phyloP scores from a whole-genome alignment of 2,888 invertebrate genomes.

The Lissonota sp. region DNA sequence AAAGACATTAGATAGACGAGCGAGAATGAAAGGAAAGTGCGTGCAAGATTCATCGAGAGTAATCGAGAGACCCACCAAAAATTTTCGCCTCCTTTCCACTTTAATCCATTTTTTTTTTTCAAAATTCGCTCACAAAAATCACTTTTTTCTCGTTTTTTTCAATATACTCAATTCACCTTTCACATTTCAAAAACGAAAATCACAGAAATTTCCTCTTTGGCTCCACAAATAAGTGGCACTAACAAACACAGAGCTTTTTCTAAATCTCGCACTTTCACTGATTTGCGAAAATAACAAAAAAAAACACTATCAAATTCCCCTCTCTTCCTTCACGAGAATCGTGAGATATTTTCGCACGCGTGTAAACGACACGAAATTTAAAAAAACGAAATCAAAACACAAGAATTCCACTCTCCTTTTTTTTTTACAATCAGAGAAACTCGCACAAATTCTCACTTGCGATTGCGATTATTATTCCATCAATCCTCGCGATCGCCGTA shows the following conservation, averaged over 20 bases:
- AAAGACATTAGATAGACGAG: no score
- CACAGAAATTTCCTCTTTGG: neutral
- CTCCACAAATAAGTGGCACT: neutral
- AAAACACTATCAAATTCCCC: slow-evolving; percentile 1
- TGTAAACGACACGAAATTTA: neutral
- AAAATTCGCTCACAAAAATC: slow-evolving; percentile 4
- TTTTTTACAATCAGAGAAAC: no score
- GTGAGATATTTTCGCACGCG: neutral
- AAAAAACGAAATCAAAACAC: neutral
- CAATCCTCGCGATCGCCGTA: no score
- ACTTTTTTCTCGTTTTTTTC: neutral
- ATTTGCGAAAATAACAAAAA: neutral
- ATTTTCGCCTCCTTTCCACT: neutral
- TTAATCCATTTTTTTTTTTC: slow-evolving; percentile 24
- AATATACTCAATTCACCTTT: neutral
- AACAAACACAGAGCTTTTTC: neutral
- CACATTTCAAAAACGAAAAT: neutral
- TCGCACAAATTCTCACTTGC: no score
- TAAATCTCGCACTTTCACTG: slow-evolving; percentile 2
- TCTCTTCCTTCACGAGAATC: neutral
- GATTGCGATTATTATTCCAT: no score
- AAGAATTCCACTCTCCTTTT: neutral
- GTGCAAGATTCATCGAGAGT: neutral
- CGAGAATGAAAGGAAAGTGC: neutral
- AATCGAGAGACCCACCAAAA: slow-evolving; percentile 42